phyloP scores from a whole-genome alignment of 2,888 invertebrate species.

The Fragum sueziense region DNA sequence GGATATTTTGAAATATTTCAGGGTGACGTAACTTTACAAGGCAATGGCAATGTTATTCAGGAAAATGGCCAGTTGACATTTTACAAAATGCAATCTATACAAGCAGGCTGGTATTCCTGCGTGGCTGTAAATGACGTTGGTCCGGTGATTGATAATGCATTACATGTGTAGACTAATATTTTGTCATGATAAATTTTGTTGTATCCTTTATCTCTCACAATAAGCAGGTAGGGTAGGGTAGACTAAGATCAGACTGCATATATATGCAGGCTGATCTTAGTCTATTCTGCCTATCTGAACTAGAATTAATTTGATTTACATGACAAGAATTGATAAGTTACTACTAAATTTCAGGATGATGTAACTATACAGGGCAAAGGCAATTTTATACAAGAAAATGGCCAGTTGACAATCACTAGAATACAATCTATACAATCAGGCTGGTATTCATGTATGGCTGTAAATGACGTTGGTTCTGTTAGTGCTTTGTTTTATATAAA shows the following conservation, averaged over 20 bases:
- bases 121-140: conserved; percentile 46
- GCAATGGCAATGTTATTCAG: neutral
- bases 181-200: too few relatives aligned
- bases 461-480: conserved; percentile 44
- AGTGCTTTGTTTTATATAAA: conserved; percentile 36
- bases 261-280: too few relatives aligned
- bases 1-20: neutral
- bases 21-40: neutral
- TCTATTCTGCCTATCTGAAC: too few relatives aligned
- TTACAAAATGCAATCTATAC: conserved; percentile 22
- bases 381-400: neutral
- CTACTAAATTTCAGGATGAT: neutral
- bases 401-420: conserved; percentile 1
- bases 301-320: too few relatives aligned
- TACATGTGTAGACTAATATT: too few relatives aligned
- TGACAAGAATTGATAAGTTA: too few relatives aligned
- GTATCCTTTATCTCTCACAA: too few relatives aligned
- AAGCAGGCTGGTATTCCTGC: conserved; percentile 48
- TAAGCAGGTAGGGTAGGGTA: too few relatives aligned
- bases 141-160: too few relatives aligned
- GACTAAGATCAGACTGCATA: too few relatives aligned
- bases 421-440: conserved; percentile 34
- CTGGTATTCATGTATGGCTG: conserved; percentile 47
- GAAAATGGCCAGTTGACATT: neutral
- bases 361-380: too few relatives aligned